Conservation (phyloP, 2,113 vertebrate genomes). For the Gobius niger region DNA sequence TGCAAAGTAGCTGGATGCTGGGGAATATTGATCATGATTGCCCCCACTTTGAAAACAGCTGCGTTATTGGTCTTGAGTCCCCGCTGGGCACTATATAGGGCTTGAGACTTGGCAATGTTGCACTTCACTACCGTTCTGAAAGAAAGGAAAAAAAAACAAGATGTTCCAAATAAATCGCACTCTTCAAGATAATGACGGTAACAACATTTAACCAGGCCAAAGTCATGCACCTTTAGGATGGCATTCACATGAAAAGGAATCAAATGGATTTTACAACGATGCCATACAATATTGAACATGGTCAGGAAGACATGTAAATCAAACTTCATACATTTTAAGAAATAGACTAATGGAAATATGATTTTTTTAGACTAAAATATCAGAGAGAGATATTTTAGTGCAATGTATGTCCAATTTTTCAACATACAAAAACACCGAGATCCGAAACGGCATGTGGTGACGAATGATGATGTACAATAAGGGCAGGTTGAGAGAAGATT, state of each 20-base stretch:
- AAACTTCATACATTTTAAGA: neutral
- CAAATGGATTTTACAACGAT: conserved; percentile 11
- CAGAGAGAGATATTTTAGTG: neutral
- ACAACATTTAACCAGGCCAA: conserved; percentile 25
- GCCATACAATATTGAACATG: neutral
- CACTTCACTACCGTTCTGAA: conserved; percentile 98
- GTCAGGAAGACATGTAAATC: neutral
- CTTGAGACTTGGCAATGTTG: conserved; percentile 97
- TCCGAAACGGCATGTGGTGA: conserved; percentile 24
- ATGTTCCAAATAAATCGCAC: neutral
- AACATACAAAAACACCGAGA: neutral
- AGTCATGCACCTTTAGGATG: conserved; percentile 47
- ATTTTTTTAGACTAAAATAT: neutral
- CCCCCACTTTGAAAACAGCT: conserved; percentile 93
- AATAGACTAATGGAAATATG: neutral
- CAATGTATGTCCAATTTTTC: neutral
- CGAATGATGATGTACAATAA: conserved; percentile 35
- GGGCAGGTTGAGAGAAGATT: conserved; percentile 25
- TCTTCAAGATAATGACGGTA: conserved; percentile 6
- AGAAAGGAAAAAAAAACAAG: conserved; percentile 19
- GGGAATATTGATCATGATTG: conserved; percentile 97
- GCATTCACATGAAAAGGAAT: neutral
- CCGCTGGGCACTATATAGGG: conserved; percentile 94
- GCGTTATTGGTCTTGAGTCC: conserved; percentile 95
- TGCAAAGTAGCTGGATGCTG: conserved; percentile 97